These are phyloP conservation scores for Argynnis bischoffii DNA, from an alignment of 2,888 invertebrate species.

Conservation along the genomic window DNA sequence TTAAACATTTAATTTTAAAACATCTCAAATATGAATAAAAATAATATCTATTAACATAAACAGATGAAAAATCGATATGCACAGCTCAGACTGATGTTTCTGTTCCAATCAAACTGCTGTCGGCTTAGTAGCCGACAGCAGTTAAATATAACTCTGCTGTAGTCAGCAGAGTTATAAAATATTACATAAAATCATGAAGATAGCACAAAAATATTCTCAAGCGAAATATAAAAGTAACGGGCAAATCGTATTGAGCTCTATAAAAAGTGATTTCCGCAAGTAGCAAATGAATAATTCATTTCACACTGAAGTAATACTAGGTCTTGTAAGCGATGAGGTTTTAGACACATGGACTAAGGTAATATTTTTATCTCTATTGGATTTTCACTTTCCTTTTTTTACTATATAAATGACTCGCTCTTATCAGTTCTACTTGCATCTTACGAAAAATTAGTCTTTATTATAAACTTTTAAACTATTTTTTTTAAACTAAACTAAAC, in stretches of 20 bases:
- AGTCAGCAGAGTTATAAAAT: conserved; percentile 8
- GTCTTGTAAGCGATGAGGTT: conserved; percentile 4
- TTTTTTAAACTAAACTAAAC: too few relatives aligned
- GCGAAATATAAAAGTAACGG: conserved; percentile 13
- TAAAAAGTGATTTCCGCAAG: conserved; percentile 19
- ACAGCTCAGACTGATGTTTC: background rate
- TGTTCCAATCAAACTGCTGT: conserved; percentile 2
- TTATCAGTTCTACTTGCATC: too few relatives aligned
- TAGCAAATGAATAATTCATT: conserved; percentile 21
- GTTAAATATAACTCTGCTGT: too few relatives aligned
- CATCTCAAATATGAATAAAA: too few relatives aligned
- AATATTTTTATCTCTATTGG: background rate
- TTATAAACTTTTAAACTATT: too few relatives aligned
- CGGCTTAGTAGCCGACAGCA: too few relatives aligned
- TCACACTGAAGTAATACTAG: conserved; percentile 7
- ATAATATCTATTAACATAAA: too few relatives aligned
- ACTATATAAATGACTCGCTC: too few relatives aligned
- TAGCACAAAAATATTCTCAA: conserved; percentile 11
- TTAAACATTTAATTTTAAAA: too few relatives aligned
- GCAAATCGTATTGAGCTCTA: conserved; percentile 16
- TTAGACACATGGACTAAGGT: background rate
- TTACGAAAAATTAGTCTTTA: too few relatives aligned
- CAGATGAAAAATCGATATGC: too few relatives aligned
- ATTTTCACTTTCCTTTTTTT: background rate
- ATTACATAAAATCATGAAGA: conserved; percentile 4